Evolutionary conservation across 2,113 vertebrate species (phyloP), one percentile per base, ranked within the genome.

Genomic region (Anolis carolinensis): DNA sequence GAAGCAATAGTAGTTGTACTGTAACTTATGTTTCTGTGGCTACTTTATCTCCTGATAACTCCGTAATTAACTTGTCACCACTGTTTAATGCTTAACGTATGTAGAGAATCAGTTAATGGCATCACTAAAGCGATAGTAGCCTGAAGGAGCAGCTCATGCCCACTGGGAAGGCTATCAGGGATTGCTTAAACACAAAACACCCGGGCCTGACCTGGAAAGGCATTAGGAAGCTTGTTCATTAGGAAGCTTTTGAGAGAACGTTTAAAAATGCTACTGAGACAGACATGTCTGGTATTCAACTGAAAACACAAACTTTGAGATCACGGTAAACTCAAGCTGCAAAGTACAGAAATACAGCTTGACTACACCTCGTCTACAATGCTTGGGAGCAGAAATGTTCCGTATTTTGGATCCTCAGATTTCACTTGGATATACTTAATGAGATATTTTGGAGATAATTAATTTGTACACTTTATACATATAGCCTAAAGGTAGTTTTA

Each of bases 31-130:
- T 92, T 94, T 62, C 89, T 2, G 84, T 92, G 92, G 91, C 92
- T 94, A 84, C 93, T 95, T 95, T 94, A 94, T 88, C 93, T 93
- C 91, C 52, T 93, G 95, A 92, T 95, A 87, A 94, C 87, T 93
- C 92, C 65, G 86, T 93, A 94, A 95, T 95, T 94, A 94, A 91
- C 90, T 91, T 94, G 90, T 94, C 94, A 91, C 83, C 91, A 86
- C 93, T 91, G 82, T 79, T 93, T 89, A 93, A 82, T 89, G 90
- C 90, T 84, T 89, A 93, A 88, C 62, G 50, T 80, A 7, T 79
- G 86, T 73, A 79, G 90, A 87, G 90, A 88, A 90, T 90, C 90
- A 89, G 87, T 44, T 94, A 79, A 36, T 81, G 90, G 93, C 92
- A 94, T 88, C 90, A 85, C 92, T 85, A 75, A 78, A 90, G 89